Base-by-base conservation (phyloP, 2,797 vertebrate species). In the Cyprinella venusta region DNA sequence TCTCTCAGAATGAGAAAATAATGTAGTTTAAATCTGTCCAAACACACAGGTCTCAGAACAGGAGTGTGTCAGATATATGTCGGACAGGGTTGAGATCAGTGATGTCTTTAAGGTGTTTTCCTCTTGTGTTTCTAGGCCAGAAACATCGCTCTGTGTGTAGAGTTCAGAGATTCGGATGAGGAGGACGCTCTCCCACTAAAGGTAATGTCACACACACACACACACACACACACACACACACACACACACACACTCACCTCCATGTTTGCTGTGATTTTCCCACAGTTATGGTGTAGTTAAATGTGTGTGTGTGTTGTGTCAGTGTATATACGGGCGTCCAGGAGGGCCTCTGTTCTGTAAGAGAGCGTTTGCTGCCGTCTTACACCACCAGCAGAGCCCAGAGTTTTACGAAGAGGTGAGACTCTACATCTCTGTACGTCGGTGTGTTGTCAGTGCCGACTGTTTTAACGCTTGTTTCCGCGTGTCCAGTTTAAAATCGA, bases 321-420 rank as follows among this genome's bases (percentile, higher is more conserved):
- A 99, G 98, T 97, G 97, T 91, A 98, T 99, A 93, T 99, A 99
- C 0, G 96, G 97, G 2, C 95, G 94, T 85, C 97, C 97, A 8
- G 97, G 97, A 13, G 95, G 96, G 42, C 92, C 96, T 21, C 86
- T 98, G 2, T 98, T 98, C 92, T 95, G 94, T 0, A 96, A 94
- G 88, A 96, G 95, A 85, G 95, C 95, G 0, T 95, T 96, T 77
- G 96, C 97, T 83, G 90, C 95, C 0, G 97, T 99, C 79, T 89
- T 98, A 30, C 98, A 99, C 91, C 98, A 99, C 89, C 98, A 99
- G 61, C 98, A 99, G 92, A 99, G 96, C 91, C 98, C 98, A 1
- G 98, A 99, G 90, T 98, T 99, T 92, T 99, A 99, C 76, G 96
- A 99, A 76, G 98, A 99, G 96, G 98, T 99, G 90, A 92, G 89